Percentiles rank a stretch among this genome's conserved stretches.
These are phyloP conservation scores for Hydropotes inermis DNA, from an alignment of 2,113 vertebrate species.

Conservation along the genomic window DNA sequence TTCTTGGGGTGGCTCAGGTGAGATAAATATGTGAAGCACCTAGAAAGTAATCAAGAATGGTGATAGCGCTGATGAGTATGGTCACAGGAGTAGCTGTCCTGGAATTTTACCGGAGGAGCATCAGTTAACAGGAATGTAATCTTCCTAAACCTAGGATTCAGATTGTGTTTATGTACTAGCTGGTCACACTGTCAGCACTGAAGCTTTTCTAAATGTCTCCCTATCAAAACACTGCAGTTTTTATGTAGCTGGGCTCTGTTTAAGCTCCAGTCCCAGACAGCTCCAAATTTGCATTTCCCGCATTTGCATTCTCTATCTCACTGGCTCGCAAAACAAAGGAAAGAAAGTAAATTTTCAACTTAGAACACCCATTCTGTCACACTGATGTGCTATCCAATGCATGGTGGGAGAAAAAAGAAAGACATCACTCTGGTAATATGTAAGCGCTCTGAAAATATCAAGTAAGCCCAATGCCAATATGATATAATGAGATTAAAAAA, in stretches of 20 bases:
- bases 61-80: neutral
- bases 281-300: constrained; percentile 25
- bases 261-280: constrained; percentile 28
- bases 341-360: constrained; percentile 30
- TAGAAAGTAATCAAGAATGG: neutral
- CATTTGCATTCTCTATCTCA: constrained; percentile 43
- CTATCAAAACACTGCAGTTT: constrained; percentile 32
- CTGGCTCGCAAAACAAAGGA: constrained; percentile 39
- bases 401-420: neutral
- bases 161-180: constrained; percentile 19
- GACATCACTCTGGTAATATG: neutral
- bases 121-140: neutral
- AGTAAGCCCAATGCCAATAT: constrained; percentile 31
- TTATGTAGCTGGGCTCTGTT: neutral
- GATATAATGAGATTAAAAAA: constrained; percentile 43
- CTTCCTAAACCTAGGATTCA: constrained; percentile 23
- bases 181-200: neutral
- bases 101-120: neutral
- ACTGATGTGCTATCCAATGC: neutral
- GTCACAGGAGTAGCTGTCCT: neutral
- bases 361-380: constrained; percentile 5
- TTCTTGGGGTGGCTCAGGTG: neutral
- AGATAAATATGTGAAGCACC: neutral
- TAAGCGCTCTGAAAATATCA: constrained; percentile 25
- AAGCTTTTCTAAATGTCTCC: constrained; percentile 49